A percentile compares a stretch with the other conserved stretches of the same genome.
Evolutionary conservation across 2,888 invertebrate species (phyloP).

Genomic region (Hirtodrosophila trivittata): DNA sequence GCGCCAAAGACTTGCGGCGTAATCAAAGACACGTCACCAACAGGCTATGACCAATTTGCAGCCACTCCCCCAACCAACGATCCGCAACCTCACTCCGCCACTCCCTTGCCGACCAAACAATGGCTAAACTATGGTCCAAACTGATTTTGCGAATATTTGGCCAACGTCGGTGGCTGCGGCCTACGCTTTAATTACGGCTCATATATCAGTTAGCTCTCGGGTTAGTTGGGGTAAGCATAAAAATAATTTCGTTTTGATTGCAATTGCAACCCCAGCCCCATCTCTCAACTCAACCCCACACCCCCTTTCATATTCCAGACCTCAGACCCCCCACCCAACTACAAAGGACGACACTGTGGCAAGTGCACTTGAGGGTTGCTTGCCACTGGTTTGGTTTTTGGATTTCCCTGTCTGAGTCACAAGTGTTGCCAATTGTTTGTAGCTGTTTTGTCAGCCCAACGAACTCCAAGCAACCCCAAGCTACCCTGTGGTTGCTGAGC

Average conservation of each 20-base stretch:
- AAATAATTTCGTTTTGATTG: constrained; percentile 83
- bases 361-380: constrained; percentile 69
- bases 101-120: not conserved
- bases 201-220: constrained; percentile 79
- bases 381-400: constrained; percentile 12
- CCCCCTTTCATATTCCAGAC: constrained; percentile 20
- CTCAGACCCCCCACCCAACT: constrained; percentile 6
- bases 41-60: constrained; percentile 76
- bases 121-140: constrained; percentile 65
- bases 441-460: constrained; percentile 63
- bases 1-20: constrained; percentile 75
- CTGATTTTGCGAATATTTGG: constrained; percentile 62
- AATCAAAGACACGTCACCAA: constrained; percentile 80
- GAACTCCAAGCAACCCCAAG: constrained; percentile 46
- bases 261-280: constrained; percentile 71
- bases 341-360: constrained; percentile 29
- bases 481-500: constrained; percentile 32
- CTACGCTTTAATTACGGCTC: constrained; percentile 82
- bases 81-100: not conserved
- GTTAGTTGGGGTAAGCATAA: constrained; percentile 59
- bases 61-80: constrained; percentile 26
- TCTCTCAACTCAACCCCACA: constrained; percentile 3
- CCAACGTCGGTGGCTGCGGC: constrained; percentile 48
- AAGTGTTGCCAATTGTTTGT: constrained; percentile 79
- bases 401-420: constrained; percentile 51